Percentiles rank a stretch among this genome's conserved stretches.
These are phyloP conservation scores for Rhorus exstirpatorius DNA, from an alignment of 2,888 invertebrate species.

Conservation along the genomic window DNA sequence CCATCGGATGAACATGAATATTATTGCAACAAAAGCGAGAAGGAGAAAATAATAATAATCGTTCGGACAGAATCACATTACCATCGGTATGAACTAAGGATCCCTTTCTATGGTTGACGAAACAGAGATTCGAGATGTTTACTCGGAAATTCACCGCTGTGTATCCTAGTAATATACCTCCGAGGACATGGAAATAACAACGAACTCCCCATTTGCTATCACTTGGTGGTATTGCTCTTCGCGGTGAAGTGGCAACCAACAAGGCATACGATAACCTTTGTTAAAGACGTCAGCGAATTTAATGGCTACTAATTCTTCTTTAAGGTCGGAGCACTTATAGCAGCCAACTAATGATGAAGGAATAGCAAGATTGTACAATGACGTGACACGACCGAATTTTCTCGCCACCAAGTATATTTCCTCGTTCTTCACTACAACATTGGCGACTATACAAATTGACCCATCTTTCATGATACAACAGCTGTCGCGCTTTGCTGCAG, in stretches of 20 bases:
- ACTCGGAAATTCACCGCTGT: too few relatives aligned
- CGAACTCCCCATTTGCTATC: constrained; percentile 1
- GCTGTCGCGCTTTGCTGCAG: constrained; percentile 1
- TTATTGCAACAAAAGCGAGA: too few relatives aligned
- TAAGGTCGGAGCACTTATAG: constrained; percentile 19
- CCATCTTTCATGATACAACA: constrained; percentile 19
- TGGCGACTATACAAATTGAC: constrained; percentile 5
- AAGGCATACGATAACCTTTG: constrained; percentile 29
- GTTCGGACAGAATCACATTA: too few relatives aligned
- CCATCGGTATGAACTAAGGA: too few relatives aligned
- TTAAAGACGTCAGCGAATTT: constrained; percentile 1
- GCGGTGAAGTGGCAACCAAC: constrained; percentile 1
- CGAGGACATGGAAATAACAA: constrained; percentile 1
- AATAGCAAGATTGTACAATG: constrained; percentile 32
- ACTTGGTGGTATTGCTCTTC: background rate
- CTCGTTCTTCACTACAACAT: background rate
- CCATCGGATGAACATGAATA: too few relatives aligned
- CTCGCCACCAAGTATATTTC: constrained; percentile 1
- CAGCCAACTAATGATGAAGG: constrained; percentile 20
- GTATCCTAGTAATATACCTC: background rate
- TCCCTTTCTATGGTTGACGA: too few relatives aligned
- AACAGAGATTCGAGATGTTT: too few relatives aligned
- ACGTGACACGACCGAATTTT: background rate
- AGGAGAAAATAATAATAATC: too few relatives aligned
- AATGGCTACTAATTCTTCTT: constrained; percentile 9